Evolutionary conservation across 2,888 invertebrate species (phyloP), one percentile per base, ranked within the genome.

Genomic region (Ernsta delagoae): DNA sequence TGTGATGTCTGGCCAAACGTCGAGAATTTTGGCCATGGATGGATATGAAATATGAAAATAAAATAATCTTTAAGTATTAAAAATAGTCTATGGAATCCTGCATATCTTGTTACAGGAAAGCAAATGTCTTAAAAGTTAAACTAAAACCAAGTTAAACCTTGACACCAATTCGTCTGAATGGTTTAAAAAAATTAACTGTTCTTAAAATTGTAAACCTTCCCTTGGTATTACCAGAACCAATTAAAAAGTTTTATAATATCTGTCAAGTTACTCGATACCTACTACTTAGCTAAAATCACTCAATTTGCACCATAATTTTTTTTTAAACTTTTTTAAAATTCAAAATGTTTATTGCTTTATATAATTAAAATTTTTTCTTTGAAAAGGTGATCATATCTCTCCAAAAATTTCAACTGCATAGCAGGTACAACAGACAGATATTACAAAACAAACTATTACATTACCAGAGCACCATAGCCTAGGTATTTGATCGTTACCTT

Each of bases 401-500:
- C 24, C 24, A n/a, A 24, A 24, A 24, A 24, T 24, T 24, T 24
- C 1, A 24, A 24, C 24, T 24, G 24, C 24, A 24, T 24, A 24
- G 24, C 3, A 24, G 24, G 24, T 24, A 24, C 24, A 3, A 24
- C 24, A 24, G 24, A 24, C 24, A 24, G 24, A 24, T 3, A 24
- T 24, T 24, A 24, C 3, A 24, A 24, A 24, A 24, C 24, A 24
- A 24, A 24, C 24, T 24, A 24, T 1, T 3, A 24, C 24, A 3
- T 24, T 24, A 24, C 24, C 3, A 24, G 24, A 53, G n/a, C 34
- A 48, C 34, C 5, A 7, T 34, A 4, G 8, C 8, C 8, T 12
- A 9, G 3, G 80, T 11, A n/a, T n/a, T 5, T 31, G 5, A 5
- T 24, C 1, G 9, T 41, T 41, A 94, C 94, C 89, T 97, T 98